Base-by-base conservation (phyloP, 2,888 invertebrate genomes). In the Papilio elwesi region DNA sequence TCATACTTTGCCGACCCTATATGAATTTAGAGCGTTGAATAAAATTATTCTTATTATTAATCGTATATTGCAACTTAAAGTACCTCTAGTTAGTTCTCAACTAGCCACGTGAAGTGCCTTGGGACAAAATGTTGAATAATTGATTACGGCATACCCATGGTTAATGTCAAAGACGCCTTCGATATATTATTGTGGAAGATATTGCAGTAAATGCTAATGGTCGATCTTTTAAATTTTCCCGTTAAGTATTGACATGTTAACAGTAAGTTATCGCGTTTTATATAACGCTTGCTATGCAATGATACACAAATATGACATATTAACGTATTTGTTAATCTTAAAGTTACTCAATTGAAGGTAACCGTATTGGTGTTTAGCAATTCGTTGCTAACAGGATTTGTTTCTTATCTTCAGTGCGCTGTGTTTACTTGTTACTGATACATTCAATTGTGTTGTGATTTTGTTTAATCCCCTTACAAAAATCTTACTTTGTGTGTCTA, bases 301-400 rank as follows among this genome's bases (percentile, higher is more conserved):
- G 62, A n/a, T 64, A 68, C 36, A 68, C n/a, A 68, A 57, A 68
- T 73, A 73, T 73, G 73, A 36, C 73, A 73, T 55, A 65, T 68
- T 51, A 49, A 64, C 49, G 64, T 68, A 64, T 73, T 73, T 72
- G 68, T 68, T 72, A 72, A 72, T 68, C 59, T 62, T 36, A 6
- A 62, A 51, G 49, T 73, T 73, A 64, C 68, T 55, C 48, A 73
- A 73, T 68, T 63, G 53, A 62, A 63, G 67, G 52, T 62, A 63
- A 57, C 47, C 49, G 71, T 71, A 67, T 52, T 47, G 16, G 51
- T 62, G n/a, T 68, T 73, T 64, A 51, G 68, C 53, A 72, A 72
- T 68, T 57, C 12, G 68, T 72, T 68, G 51, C 63, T 49, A 65
- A 53, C 13, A 51, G 6, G 64, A 73, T 53, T 52, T 62, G 52